Evolutionary conservation across 2,888 invertebrate genomes (phyloP), one percentile per base, ranked within the genome.

Genomic region (Branchipolynoe longqiensis): DNA sequence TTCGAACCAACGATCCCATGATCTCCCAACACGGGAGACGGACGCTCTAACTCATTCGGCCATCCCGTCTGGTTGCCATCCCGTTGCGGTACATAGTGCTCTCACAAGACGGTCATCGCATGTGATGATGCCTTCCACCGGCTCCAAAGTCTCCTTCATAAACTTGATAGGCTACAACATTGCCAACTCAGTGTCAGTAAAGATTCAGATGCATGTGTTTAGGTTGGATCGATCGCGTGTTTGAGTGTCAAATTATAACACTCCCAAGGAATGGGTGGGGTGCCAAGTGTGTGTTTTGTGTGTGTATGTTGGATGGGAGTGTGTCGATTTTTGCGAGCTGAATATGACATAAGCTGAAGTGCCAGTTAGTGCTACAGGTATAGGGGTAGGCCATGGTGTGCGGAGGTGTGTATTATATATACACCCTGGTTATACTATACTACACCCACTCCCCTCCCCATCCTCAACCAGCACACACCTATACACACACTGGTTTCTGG

Each of bases 151-250:
- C n/a, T n/a, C n/a, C n/a, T 2, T 14, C 62, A 62, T 62, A 31
- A 62, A 62, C 33, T 36, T 36, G 33, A 18, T 36, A 22, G 38
- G 14, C 18, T 22, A 33, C 38, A 22, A 8, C 38, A 12, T 38
- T 18, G 36, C 36, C 69, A n/a, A 69, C 36, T 33, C 28, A 4
- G 12, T 69, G 38, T 36, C 69, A 69, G 69, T 36, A 69, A 69
- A 36, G 33, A 69, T 69, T 69, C 6, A 69, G 38, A 33, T 33
- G n/a, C n/a, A n/a, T n/a, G n/a, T n/a, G n/a, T n/a, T n/a, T n/a
- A 36, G 14, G 18, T 12, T n/a, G 69, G 69, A 6, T 6, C 0
- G 22, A 69, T 69, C 38, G 69, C 69, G 36, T 69, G 69, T 38
- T 38, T 22, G 36, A 22, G 18, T 8, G 69, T 38, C 36, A 69